Base-by-base conservation (phyloP, 23 tunicate genomes). In the Trididemnum nubilum region DNA sequence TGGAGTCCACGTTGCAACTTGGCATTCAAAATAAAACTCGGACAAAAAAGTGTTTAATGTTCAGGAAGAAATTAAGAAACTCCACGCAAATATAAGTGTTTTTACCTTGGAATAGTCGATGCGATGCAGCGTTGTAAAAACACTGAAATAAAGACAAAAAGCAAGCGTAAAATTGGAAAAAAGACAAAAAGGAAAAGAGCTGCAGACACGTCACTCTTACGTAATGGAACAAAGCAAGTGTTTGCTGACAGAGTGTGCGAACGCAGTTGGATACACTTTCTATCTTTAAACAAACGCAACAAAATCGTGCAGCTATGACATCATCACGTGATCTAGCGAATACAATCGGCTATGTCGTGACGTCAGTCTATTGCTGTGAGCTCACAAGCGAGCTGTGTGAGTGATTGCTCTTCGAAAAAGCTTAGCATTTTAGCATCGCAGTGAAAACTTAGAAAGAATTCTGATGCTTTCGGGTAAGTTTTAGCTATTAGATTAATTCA, bases 281-380 rank as follows among this genome's bases (percentile, higher is more conserved):
- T 52, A 23, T 77, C 67, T 77, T 77, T 54, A 52, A 52, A 52
- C 79, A 80, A 85, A 64, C 79, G 73, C 79, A 34, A 64, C 37
- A 21, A 51, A 64, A 37, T 70, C 84, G 77, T 80, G 81, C 85
- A 81, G 54, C 89, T 57, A 85, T 91, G 97, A 91, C 97, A 91
- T 91, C 97, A 91, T 75, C 85, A 81, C 86, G 90, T 89, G 89
- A 80, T 91, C 97, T 49, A 73, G 74, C 5, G 87, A 76, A 69
- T 64, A 91, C 82, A 77, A 85, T 80, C 90, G 81, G 35, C 70
- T 65, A 38, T 65, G 27, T 82, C 32, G 82, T 91, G 97, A 91
- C 97, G 97, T 91, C 97, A 91, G 90, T 91, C 82, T 35, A 30
- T 60, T 40, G 83, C 40, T 60, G 86, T 85, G 96, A 84, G 89